phyloP scores from a whole-genome alignment of 2,888 invertebrate species.

The Plebejus argus region DNA sequence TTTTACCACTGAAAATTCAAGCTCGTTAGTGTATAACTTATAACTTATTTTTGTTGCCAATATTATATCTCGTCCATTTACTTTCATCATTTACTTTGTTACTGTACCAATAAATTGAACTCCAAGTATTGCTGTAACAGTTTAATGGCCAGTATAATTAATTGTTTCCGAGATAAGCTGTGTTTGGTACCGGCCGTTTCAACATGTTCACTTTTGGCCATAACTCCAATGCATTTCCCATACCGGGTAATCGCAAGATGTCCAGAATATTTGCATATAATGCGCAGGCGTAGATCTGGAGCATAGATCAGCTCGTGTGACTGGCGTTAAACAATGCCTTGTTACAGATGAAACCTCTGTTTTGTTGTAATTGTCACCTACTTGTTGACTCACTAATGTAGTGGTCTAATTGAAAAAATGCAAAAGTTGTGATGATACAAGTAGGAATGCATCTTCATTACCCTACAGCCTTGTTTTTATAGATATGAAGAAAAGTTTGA shows the following conservation, averaged over 20 bases:
- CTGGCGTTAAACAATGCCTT: conserved; percentile 38
- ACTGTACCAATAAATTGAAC: not conserved
- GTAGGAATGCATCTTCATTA: too few species aligned
- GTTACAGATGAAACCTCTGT: conserved; percentile 21
- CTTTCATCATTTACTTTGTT: not conserved
- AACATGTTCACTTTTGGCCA: conserved; percentile 33
- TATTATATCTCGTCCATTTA: not conserved
- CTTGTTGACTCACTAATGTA: not conserved
- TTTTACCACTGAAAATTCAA: not conserved
- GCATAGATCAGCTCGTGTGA: conserved; percentile 66
- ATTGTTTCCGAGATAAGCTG: conserved; percentile 26
- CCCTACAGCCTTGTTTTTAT: too few species aligned
- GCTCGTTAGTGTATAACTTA: not conserved
- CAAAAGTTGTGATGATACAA: too few species aligned
- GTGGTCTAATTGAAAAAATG: too few species aligned
- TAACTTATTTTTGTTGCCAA: not conserved
- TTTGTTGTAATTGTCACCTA: conserved; percentile 10
- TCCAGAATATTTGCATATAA: conserved; percentile 70
- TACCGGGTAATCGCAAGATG: conserved; percentile 53
- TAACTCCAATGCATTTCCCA: conserved; percentile 44
- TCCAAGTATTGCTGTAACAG: not conserved
- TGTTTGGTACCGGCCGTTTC: conserved; percentile 29
- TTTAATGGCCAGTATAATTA: conserved; percentile 6
- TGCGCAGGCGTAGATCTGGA: conserved; percentile 70
- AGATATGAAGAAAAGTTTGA: too few species aligned